Percentiles rank a stretch among this genome's conserved stretches.
Conservation (phyloP, 1,140 invertebrate species). For the Mercenaria mercenaria region DNA sequence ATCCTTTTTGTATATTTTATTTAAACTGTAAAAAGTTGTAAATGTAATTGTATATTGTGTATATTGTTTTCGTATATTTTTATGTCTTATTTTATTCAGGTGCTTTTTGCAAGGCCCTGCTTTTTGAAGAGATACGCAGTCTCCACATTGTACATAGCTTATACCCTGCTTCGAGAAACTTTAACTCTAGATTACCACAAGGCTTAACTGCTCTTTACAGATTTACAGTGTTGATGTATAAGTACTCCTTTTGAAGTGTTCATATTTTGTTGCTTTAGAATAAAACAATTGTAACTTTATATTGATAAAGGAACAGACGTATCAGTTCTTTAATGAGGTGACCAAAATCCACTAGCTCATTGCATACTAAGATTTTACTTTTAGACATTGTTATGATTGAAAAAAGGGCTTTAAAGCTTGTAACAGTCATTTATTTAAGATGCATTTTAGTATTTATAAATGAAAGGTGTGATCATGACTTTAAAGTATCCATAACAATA, state of each 20-base stretch:
- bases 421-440: no score
- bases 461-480: no score
- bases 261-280: not conserved
- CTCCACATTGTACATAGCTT: constrained; percentile 58
- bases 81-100: constrained; percentile 31
- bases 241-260: no score
- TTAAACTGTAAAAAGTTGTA: not conserved
- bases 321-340: not conserved
- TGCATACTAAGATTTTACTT: no score
- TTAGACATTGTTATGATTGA: no score
- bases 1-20: not conserved
- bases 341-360: not conserved
- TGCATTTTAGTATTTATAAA: no score
- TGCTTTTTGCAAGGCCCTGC: constrained; percentile 49
- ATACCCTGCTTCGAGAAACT: constrained; percentile 21
- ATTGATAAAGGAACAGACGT: not conserved
- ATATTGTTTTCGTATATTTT: not conserved
- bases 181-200: not conserved
- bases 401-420: no score
- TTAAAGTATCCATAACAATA: no score
- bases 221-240: not conserved
- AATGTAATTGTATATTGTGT: not conserved
- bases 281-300: not conserved
- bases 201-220: not conserved
- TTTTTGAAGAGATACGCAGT: constrained; percentile 51